These are phyloP conservation scores for Hirudo medicinalis DNA, from an alignment of 1,140 invertebrate genomes.

Conservation along the genomic window DNA sequence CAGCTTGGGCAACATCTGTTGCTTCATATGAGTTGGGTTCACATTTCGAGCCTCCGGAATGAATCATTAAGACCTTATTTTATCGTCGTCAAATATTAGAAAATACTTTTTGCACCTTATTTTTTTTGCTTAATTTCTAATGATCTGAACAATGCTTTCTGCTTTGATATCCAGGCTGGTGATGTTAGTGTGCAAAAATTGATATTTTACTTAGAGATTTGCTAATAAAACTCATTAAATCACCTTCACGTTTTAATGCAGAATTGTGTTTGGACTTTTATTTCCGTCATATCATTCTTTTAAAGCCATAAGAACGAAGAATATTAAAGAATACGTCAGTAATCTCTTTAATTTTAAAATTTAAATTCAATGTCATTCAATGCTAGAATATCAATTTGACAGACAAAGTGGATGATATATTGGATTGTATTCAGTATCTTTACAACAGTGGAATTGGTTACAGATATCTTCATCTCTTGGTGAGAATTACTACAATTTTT, in stretches of 20 bases:
- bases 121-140: too few species aligned
- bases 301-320: slow-evolving; percentile 92
- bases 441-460: slow-evolving; percentile 82
- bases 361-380: background rate
- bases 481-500: slow-evolving; percentile 32
- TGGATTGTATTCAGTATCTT: slow-evolving; percentile 99
- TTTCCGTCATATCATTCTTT: slow-evolving; percentile 98
- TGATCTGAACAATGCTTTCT: slow-evolving; percentile 14
- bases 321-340: slow-evolving; percentile 97
- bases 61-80: too few species aligned
- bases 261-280: slow-evolving; percentile 87
- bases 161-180: slow-evolving; percentile 3
- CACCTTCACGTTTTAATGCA: slow-evolving; percentile 49
- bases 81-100: too few species aligned
- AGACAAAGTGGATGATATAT: slow-evolving; percentile 99
- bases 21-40: too few species aligned
- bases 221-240: background rate
- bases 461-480: slow-evolving; percentile 92
- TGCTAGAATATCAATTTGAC: slow-evolving; percentile 13
- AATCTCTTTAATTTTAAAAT: background rate
- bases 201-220: background rate
- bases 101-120: too few species aligned
- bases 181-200: slow-evolving; percentile 13
- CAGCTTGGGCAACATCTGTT: too few species aligned
- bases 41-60: too few species aligned